These are phyloP conservation scores for Metopolophium dirhodum DNA, from an alignment of 1,140 invertebrate species.

Conservation along the genomic window DNA sequence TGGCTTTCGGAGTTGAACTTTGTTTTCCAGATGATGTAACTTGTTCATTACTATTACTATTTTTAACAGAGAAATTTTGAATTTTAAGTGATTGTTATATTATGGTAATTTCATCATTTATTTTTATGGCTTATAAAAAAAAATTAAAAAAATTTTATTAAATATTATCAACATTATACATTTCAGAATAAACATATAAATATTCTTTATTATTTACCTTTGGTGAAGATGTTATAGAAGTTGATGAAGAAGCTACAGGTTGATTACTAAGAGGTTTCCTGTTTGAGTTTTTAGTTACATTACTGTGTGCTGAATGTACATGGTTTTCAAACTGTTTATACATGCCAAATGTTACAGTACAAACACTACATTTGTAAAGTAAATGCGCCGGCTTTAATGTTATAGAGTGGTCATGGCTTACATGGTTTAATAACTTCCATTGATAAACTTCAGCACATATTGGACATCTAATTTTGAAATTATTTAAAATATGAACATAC, in stretches of 20 bases:
- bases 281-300: slow-evolving; percentile 78
- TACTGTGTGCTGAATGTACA: slow-evolving; percentile 90
- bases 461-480: slow-evolving; percentile 53
- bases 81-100: slow-evolving; percentile 76
- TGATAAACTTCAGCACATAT: slow-evolving; percentile 73
- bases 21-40: slow-evolving; percentile 62
- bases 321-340: slow-evolving; percentile 95
- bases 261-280: slow-evolving; percentile 65
- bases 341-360: slow-evolving; percentile 92
- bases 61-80: slow-evolving; percentile 49
- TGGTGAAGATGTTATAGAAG: slow-evolving; percentile 10
- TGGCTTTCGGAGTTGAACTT: slow-evolving; percentile 55
- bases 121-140: slow-evolving; percentile 77
- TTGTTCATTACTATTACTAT: slow-evolving; percentile 52
- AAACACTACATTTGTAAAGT: slow-evolving; percentile 93
- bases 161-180: neutral
- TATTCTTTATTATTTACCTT: neutral
- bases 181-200: neutral
- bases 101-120: slow-evolving; percentile 91
- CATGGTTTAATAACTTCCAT: slow-evolving; percentile 90
- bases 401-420: slow-evolving; percentile 88
- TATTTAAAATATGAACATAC: neutral
- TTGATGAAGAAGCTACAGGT: slow-evolving; percentile 20
- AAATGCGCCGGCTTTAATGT: slow-evolving; percentile 89
- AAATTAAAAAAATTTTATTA: neutral